Percentiles rank a stretch among this genome's conserved stretches.
These are phyloP conservation scores for Oceanodroma leucorhoa DNA, from an alignment of 2,797 vertebrate genomes.

Conservation along the genomic window DNA sequence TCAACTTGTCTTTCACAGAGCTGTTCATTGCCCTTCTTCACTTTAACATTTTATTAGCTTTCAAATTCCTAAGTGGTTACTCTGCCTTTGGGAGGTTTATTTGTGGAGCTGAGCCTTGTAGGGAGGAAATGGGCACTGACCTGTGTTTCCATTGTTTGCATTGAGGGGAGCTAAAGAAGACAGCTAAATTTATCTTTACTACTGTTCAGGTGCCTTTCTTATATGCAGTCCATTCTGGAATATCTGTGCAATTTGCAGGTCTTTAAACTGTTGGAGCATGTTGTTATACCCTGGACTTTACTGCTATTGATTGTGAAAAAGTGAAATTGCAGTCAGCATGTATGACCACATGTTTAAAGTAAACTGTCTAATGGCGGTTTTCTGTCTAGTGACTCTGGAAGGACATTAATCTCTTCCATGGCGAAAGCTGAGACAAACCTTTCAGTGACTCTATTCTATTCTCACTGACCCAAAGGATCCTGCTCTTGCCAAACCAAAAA, in stretches of 20 bases:
- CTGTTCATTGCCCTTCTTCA: not conserved
- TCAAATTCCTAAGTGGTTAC: not conserved
- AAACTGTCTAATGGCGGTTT: not conserved
- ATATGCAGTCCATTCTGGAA: not conserved
- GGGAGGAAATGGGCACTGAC: not conserved
- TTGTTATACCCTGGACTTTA: not conserved
- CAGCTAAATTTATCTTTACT: not conserved
- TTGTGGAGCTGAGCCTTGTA: not conserved
- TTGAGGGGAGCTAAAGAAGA: not conserved
- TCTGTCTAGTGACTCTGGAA: not conserved
- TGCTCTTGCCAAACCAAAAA: not conserved
- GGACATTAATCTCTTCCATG: not conserved
- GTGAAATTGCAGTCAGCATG: not conserved
- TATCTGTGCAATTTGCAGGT: not conserved
- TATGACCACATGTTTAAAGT: not conserved
- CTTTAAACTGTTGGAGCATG: not conserved
- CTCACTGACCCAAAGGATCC: not conserved
- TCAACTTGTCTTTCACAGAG: slow-evolving; percentile 34
- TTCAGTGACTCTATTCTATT: not conserved
- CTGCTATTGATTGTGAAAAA: not conserved
- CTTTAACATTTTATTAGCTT: slow-evolving; percentile 29
- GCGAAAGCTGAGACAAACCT: not conserved
- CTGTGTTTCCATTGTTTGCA: not conserved
- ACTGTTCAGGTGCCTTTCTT: not conserved
- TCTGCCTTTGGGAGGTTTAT: not conserved